phyloP scores from a whole-genome alignment of 2,113 vertebrate species.

The Sporophila hypoxantha region DNA sequence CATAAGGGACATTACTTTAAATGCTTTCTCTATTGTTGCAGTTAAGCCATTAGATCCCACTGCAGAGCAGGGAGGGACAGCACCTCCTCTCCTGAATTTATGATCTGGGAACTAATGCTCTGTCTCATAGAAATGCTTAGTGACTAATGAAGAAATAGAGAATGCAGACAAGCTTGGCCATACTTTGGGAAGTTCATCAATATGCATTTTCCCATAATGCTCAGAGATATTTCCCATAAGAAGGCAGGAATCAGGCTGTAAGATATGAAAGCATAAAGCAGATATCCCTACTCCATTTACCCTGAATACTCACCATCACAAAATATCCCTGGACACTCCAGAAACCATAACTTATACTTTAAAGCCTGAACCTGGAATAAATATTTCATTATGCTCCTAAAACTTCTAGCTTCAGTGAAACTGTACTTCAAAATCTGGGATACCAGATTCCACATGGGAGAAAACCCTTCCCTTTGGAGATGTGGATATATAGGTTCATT shows the following conservation, averaged over 20 bases:
- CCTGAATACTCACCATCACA: background rate
- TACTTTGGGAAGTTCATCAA: background rate
- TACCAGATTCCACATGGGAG: background rate
- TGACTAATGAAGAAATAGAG: constrained; percentile 24
- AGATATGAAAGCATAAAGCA: background rate
- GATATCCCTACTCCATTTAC: background rate
- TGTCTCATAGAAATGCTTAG: constrained; percentile 13
- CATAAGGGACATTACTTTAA: constrained; percentile 9
- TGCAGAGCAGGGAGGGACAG: background rate
- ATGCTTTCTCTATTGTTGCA: constrained; percentile 1
- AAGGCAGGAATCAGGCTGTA: background rate
- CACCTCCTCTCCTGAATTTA: constrained; percentile 14
- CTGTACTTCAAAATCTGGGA: background rate
- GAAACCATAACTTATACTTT: background rate
- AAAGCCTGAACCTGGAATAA: background rate
- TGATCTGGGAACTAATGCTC: constrained; percentile 25
- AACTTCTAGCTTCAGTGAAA: background rate
- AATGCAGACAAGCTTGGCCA: background rate
- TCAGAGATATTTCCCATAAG: background rate
- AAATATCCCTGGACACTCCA: background rate
- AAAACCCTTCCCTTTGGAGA: background rate
- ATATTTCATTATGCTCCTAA: background rate
- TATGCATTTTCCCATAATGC: background rate
- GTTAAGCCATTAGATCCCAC: background rate
- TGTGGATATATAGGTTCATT: background rate